Evolutionary conservation across 2,888 invertebrate genomes (phyloP), one percentile per base, ranked within the genome.

Genomic region (Eumerus sabulonum): DNA sequence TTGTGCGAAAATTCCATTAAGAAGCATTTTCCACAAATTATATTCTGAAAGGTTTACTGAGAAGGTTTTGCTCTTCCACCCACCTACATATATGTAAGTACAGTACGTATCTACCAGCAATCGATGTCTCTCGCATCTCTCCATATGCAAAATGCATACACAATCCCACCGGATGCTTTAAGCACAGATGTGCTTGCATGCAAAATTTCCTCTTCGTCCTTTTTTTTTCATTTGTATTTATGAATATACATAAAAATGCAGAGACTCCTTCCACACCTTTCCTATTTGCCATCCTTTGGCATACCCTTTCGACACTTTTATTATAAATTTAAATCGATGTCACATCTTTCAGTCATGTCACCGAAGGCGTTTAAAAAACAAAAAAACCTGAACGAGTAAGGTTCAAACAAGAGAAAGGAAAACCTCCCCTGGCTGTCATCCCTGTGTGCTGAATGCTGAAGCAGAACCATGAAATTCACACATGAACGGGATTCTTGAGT

Each of bases 241-340:
- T 42, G 1, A 42, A 42, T 13, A 42, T 42, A 1, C 42, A 12
- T 13, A 42, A 42, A 42, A 1, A 38, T 38, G 12, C 12, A 38
- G 12, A 1, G 12, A n/a, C n/a, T n/a, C 2, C 27, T 27, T 7
- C 3, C 27, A 27, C 27, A 27, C 7, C 27, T 7, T 4, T 40
- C n/a, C n/a, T 40, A 9, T 9, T 36, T 36, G 5, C 27, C 40
- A 11, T 40, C 40, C 2, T 9, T 9, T 40, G n/a, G 40, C n/a
- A 40, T 40, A 5, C n/a, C n/a, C n/a, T 40, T 40, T 40, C 40
- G 11, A 51, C 56, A 40, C 18, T 47, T 76, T 54, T 50, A 66
- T 76, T 66, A 76, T 71, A 76, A 71, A 76, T 71, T 76, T 71
- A 76, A 76, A 76, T 76, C 66, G 66, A 71, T 71, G 76, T 71